Percentiles rank a stretch among this genome's conserved stretches.
Evolutionary conservation across 53 echinoderm and acorn worm genomes (phyloP).

Genomic region (Arbacia lixula): DNA sequence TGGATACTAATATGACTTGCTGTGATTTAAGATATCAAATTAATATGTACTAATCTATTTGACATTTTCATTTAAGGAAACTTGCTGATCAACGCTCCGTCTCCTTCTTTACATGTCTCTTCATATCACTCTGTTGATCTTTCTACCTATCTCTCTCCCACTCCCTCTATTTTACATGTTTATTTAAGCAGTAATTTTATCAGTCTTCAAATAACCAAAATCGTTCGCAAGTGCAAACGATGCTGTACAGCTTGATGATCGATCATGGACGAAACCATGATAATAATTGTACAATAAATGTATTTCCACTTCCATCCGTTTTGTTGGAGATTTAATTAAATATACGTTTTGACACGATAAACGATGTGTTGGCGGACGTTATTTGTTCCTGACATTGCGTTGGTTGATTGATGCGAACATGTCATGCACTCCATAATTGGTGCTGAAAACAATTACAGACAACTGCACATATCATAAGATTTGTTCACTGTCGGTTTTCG

Average conservation of each 20-base stretch:
- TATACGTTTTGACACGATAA: slow-evolving; percentile 62
- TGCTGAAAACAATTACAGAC: too few relatives aligned
- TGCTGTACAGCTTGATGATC: slow-evolving; percentile 53
- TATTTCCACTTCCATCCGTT: slow-evolving; percentile 66
- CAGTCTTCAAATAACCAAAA: slow-evolving; percentile 51
- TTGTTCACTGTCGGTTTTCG: too few relatives aligned
- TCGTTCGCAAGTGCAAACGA: slow-evolving; percentile 46
- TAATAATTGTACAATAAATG: slow-evolving; percentile 60
- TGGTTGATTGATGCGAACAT: too few relatives aligned
- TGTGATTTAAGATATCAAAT: slow-evolving; percentile 40
- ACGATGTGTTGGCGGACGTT: too few relatives aligned
- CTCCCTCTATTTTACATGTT: slow-evolving; percentile 34
- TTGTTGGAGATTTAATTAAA: slow-evolving; percentile 63
- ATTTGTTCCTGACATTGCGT: too few relatives aligned
- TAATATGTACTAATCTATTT: slow-evolving; percentile 45
- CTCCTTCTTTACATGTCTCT: too few relatives aligned
- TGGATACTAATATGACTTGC: slow-evolving; percentile 47
- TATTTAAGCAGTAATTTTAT: slow-evolving; percentile 36
- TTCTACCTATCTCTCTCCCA: slow-evolving; percentile 2
- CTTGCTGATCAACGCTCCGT: neutral
- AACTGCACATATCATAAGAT: too few relatives aligned
- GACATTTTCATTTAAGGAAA: slow-evolving; percentile 26
- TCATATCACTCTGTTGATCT: neutral
- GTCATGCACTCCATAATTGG: too few relatives aligned
- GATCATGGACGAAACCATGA: slow-evolving; percentile 32